phyloP scores from a whole-genome alignment of 2,113 vertebrate genomes.

The Rhabdornis inornatus region DNA sequence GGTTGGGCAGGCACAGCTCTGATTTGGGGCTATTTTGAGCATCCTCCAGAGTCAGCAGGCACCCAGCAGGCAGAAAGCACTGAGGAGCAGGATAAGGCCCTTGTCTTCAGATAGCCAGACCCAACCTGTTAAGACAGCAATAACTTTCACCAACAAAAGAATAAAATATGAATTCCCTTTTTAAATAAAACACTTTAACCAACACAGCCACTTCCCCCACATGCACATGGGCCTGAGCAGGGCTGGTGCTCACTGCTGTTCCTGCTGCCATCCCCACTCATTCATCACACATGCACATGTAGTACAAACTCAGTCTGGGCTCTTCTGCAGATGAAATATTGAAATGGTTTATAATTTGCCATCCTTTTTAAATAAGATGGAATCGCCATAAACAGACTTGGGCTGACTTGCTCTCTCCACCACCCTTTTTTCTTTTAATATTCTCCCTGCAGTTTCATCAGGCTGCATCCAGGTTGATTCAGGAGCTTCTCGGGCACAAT shows the following conservation, averaged over 20 bases:
- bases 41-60: not conserved
- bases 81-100: not conserved
- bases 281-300: not conserved
- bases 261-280: not conserved
- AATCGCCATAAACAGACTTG: not conserved
- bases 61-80: not conserved
- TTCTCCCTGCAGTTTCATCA: not conserved
- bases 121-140: not conserved
- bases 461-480: not conserved
- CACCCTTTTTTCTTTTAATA: not conserved
- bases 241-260: not conserved
- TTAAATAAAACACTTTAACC: not conserved
- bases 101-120: not conserved
- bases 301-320: not conserved
- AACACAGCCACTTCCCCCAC: not conserved
- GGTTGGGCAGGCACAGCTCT: not conserved
- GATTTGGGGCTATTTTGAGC: conserved; percentile 18
- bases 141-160: not conserved
- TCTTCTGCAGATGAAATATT: not conserved
- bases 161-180: not conserved
- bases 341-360: not conserved
- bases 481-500: not conserved
- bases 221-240: not conserved
- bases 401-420: not conserved
- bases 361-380: not conserved